Percentiles rank a stretch among this genome's conserved stretches.
phyloP scores from a whole-genome alignment of 2,797 vertebrate genomes.

The Ciconia nigra region DNA sequence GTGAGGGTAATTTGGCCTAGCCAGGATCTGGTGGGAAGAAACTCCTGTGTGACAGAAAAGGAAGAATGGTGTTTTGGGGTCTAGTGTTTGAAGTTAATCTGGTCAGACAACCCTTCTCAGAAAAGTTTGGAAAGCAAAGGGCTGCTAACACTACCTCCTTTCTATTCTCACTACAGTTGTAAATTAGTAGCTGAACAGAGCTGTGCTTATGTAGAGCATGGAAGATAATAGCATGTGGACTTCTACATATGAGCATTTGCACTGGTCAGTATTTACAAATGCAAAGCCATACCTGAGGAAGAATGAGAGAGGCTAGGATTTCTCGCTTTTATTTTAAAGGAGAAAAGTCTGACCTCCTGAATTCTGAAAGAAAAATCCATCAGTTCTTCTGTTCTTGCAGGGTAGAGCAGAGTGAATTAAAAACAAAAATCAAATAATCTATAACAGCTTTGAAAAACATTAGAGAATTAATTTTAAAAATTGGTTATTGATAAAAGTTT shows the following conservation, averaged over 20 bases:
- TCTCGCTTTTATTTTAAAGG: background rate
- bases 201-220: fast-evolving
- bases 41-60: background rate
- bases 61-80: background rate
- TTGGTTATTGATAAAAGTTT: background rate
- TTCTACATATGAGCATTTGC: background rate
- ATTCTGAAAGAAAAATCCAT: background rate
- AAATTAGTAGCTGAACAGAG: background rate
- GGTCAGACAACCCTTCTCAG: background rate
- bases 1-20: background rate
- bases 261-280: background rate
- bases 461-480: background rate
- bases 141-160: background rate
- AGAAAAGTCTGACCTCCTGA: background rate
- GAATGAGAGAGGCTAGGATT: background rate
- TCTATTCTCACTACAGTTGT: background rate
- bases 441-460: background rate
- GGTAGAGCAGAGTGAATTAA: background rate
- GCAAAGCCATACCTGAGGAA: background rate
- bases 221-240: background rate
- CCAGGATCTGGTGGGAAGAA: background rate
- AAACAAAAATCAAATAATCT: background rate
- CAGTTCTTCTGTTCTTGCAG: background rate
- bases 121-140: background rate
- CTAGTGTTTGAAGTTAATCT: background rate